These are phyloP conservation scores for Diarsia dahlii DNA, from an alignment of 2,888 invertebrate species.

Conservation along the genomic window DNA sequence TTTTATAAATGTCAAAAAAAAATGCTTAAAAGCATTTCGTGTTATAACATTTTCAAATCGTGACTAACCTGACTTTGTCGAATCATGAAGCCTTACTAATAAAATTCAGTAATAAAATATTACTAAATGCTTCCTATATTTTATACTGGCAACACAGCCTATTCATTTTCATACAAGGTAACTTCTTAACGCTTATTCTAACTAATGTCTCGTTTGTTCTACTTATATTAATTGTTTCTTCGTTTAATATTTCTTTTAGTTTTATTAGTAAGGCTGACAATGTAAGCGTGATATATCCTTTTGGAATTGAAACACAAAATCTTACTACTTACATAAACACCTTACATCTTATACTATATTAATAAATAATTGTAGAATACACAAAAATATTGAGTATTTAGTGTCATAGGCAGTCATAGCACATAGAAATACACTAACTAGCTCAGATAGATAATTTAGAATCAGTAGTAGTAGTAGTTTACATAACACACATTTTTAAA, in stretches of 20 bases:
- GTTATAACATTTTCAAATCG: slow-evolving; percentile 64
- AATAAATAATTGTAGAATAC: not conserved
- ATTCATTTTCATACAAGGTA: slow-evolving; percentile 40
- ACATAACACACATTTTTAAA: not conserved
- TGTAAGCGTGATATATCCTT: not conserved
- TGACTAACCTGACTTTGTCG: slow-evolving; percentile 69
- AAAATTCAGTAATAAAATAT: slow-evolving; percentile 32
- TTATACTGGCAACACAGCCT: slow-evolving; percentile 21
- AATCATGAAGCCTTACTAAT: slow-evolving; percentile 62
- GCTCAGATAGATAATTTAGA: not conserved
- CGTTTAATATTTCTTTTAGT: not conserved
- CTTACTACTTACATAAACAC: not conserved
- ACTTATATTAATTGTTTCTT: slow-evolving; percentile 7
- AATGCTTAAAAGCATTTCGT: slow-evolving; percentile 44
- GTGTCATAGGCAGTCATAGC: too few relatives aligned
- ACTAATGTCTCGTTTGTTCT: slow-evolving; percentile 38
- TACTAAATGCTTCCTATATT: slow-evolving; percentile 41
- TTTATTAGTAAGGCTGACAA: slow-evolving; percentile 61
- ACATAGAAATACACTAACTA: not conserved
- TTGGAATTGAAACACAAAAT: slow-evolving; percentile 37
- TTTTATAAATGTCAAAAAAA: slow-evolving; percentile 29
- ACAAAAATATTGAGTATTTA: not conserved
- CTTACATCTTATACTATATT: not conserved
- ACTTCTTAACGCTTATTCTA: slow-evolving; percentile 45
- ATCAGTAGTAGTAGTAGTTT: not conserved